These are phyloP conservation scores for Calidris pygmaea DNA, from an alignment of 2,113 vertebrate genomes.

Conservation along the genomic window DNA sequence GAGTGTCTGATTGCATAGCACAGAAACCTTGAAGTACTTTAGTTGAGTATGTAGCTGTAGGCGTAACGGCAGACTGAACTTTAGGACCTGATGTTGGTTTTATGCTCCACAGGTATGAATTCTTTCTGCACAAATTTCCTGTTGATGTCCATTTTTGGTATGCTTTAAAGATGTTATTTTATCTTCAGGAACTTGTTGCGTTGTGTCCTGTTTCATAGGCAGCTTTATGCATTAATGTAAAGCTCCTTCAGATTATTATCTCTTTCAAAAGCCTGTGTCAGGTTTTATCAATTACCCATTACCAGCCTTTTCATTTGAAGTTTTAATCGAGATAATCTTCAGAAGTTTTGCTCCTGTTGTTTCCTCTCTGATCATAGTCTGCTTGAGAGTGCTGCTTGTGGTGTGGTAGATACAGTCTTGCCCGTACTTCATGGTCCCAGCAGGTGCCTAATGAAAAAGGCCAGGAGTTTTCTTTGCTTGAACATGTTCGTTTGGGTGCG, in stretches of 20 bases:
- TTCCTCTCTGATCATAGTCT: not conserved
- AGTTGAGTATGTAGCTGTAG: not conserved
- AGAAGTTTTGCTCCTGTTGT: not conserved
- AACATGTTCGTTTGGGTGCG: not conserved
- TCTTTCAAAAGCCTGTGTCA: not conserved
- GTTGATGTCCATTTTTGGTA: not conserved
- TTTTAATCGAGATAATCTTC: not conserved
- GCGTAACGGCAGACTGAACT: not conserved
- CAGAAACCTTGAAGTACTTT: not conserved
- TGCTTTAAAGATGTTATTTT: not conserved
- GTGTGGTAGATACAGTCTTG: not conserved
- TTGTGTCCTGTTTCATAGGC: not conserved
- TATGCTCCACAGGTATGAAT: not conserved
- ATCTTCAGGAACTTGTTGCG: not conserved
- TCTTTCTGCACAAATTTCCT: not conserved
- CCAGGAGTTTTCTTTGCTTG: not conserved
- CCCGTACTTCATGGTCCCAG: not conserved
- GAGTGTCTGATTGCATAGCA: not conserved
- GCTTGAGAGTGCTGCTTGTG: not conserved
- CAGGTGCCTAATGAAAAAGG: not conserved
- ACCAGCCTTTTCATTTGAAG: not conserved
- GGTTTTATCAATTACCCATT: not conserved
- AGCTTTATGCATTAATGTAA: not conserved
- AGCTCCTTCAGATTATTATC: not conserved
- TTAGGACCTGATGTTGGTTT: not conserved